Percentiles rank a stretch among this genome's conserved stretches.
Conservation (phyloP, 2,113 vertebrate genomes). For the Bos indicus region DNA sequence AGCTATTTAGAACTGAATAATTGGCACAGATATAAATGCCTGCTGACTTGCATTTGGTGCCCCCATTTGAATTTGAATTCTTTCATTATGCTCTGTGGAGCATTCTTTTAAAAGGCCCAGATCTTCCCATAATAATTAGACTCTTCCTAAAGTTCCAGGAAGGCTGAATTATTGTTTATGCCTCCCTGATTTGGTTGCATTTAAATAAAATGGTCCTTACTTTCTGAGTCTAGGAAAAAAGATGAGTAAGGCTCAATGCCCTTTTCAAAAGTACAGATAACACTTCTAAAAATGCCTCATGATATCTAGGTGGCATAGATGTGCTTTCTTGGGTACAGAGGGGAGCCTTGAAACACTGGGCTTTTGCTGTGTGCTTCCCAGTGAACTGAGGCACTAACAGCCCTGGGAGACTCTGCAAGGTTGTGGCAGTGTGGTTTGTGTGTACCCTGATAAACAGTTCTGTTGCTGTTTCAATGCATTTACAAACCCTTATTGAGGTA, state of each 20-base stretch:
- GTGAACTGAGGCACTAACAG: not conserved
- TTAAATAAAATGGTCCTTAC: conserved; percentile 9
- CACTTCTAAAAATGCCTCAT: not conserved
- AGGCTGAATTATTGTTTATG: not conserved
- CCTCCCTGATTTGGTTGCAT: not conserved
- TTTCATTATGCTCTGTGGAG: conserved; percentile 47
- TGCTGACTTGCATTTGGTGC: conserved; percentile 57
- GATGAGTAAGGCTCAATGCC: not conserved
- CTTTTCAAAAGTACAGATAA: conserved; percentile 2
- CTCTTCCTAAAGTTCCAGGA: not conserved
- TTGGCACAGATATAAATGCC: conserved; percentile 47
- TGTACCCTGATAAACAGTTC: not conserved
- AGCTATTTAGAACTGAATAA: conserved; percentile 51
- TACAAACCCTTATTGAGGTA: conserved; percentile 33
- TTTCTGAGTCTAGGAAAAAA: conserved; percentile 11
- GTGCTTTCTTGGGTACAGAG: not conserved
- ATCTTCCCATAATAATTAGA: conserved; percentile 27
- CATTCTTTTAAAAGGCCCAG: conserved; percentile 36
- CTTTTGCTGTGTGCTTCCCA: not conserved
- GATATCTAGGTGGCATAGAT: not conserved
- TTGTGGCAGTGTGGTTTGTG: not conserved
- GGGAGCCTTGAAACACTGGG: not conserved
- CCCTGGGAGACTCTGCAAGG: not conserved
- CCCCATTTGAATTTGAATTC: conserved; percentile 59
- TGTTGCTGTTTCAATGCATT: not conserved